Base-by-base conservation (phyloP, 2,113 vertebrate species). In the Cinclus mexicanus region DNA sequence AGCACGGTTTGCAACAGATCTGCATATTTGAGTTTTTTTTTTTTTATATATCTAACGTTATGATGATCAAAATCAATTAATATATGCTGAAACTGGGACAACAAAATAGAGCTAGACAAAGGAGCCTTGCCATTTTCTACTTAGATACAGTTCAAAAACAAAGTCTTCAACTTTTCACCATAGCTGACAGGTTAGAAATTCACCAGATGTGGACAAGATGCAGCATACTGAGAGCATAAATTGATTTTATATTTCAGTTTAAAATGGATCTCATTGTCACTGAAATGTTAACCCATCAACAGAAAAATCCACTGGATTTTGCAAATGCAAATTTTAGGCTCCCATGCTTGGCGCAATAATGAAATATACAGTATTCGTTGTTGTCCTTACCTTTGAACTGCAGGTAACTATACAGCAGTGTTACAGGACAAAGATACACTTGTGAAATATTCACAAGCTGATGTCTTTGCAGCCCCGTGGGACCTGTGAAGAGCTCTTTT, bases 371-470 rank as follows among this genome's bases (percentile, higher is more conserved):
- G 37, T 46, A 84, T 71, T 74, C 31, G 83, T 84, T 91, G 46
- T 93, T 95, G 67, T 90, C 92, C 85, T 96, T 94, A 92, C 92
- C 94, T 97, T 96, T 96, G 85, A 97, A 93, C 95, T 90, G 60
- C 79, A 89, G 95, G 93, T 95, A 93, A 94, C 94, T 97, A 72
- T 92, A 94, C 80, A 93, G 90, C 67, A 42, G 8, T 83, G 86
- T 87, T 94, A 81, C 84, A 96, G 97, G 96, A 96, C 94, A 96
- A 94, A 96, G 94, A 98, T 87, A 94, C 41, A 57, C 89, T 96
- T 93, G 93, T 96, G 93, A 97, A 97, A 97, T 96, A 95, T 96
- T 97, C 93, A 95, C 49, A 65, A 97, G 95, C 94, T 90, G 94
- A 93, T 95, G 95, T 96, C 93, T 95, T 94, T 90, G 82, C 63